These are phyloP conservation scores for Notospermus geniculatus DNA, from an alignment of 1,140 invertebrate species.

Conservation along the genomic window DNA sequence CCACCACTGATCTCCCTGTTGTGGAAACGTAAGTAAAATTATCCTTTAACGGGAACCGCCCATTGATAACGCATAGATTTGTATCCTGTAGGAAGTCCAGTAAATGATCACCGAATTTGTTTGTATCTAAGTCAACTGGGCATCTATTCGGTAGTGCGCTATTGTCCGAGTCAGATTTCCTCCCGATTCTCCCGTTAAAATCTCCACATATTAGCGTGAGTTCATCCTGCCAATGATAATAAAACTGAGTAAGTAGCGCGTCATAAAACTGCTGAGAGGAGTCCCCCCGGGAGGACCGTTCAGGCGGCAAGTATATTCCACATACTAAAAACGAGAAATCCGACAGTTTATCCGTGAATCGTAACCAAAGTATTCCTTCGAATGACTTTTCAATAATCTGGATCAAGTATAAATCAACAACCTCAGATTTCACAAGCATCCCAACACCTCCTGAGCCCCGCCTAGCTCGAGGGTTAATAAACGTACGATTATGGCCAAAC, in stretches of 20 bases:
- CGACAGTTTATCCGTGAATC: not conserved
- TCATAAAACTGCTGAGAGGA: slow-evolving; percentile 7
- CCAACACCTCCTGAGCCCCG: slow-evolving; percentile 1
- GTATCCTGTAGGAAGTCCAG: slow-evolving; percentile 7
- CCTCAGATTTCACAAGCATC: not conserved
- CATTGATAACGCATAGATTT: slow-evolving; percentile 1
- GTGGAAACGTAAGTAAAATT: not conserved
- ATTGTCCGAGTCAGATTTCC: not conserved
- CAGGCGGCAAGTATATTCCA: not conserved
- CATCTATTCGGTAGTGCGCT: not conserved
- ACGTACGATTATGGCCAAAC: slow-evolving; percentile 5
- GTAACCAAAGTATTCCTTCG: slow-evolving; percentile 1
- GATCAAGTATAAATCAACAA: not conserved
- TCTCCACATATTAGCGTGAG: not conserved
- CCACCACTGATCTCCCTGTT: slow-evolving; percentile 1
- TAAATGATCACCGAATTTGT: slow-evolving; percentile 3
- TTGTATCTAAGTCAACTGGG: not conserved
- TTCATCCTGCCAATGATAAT: slow-evolving; percentile 3
- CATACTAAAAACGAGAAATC: not conserved
- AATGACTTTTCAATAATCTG: not conserved
- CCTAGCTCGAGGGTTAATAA: not conserved
- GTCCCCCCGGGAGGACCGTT: slow-evolving; percentile 1
- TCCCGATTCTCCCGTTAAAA: slow-evolving; percentile 7
- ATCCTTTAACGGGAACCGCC: not conserved
- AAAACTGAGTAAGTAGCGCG: not conserved